Evolutionary conservation across 2,888 invertebrate genomes (phyloP), one percentile per base, ranked within the genome.

Genomic region (Noctua janthina): DNA sequence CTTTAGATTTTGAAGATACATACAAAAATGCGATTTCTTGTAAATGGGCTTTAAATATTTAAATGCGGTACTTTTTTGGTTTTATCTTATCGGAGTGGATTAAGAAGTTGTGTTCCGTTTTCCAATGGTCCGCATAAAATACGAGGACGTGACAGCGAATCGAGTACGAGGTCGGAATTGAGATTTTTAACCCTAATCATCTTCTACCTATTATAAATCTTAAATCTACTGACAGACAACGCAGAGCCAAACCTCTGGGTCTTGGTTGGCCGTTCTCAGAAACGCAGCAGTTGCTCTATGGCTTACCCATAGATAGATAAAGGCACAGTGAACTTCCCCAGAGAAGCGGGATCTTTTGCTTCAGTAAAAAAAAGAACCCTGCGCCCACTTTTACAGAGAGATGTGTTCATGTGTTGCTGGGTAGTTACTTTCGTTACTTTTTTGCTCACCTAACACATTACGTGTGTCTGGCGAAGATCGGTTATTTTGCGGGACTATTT

Each of bases 1-100:
- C 59, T 84, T 84, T 54, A 46, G 79, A 84, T 84, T 46, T 79
- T 54, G 20, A 64, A 78, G 64, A 77, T 81, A 64, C 15, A 39
- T 79, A n/a, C 5, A 43, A 43, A 43, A 51, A 62, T 23, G 11
- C 4, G 20, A 39, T 67, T 43, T 59, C 20, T 6, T 59, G 49
- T 4, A n/a, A 1, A 6, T 51, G 17, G 20, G 35, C 13, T 66
- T 73, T 2, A 23, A 39, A 10, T 23, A 17, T 54, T 72, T 8
- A 15, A 76, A 15, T 35, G 23, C 23, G 29, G 23, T 8, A 15
- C 7, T 17, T n/a, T 59, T 68, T 49, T 66, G 35, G 10, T 39
- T 29, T 35, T 54, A 43, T 54, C 29, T 35, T 78, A 66, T 46
- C 8, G 29, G 5, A 46, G 3, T 78, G 5, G 6, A 46, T 11